Evolutionary conservation across 2,113 vertebrate genomes (phyloP).

Genomic region (Poeciliopsis retropinna): DNA sequence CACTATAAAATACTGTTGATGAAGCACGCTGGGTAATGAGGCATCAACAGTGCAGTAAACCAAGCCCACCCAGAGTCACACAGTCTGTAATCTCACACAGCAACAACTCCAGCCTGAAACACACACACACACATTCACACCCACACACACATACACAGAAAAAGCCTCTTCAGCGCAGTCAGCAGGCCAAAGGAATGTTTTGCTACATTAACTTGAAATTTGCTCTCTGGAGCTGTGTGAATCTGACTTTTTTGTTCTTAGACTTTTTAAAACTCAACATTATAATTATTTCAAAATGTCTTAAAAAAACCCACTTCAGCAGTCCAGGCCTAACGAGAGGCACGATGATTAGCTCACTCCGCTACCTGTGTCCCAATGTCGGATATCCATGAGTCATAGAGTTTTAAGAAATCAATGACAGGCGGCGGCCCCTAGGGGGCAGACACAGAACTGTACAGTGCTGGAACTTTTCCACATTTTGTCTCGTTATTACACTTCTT

Average conservation of each 20-base stretch:
- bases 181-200: constrained; percentile 10
- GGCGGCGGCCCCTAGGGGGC: no score
- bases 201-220: neutral
- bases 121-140: neutral
- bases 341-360: no score
- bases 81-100: constrained; percentile 17
- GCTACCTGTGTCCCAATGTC: no score
- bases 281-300: neutral
- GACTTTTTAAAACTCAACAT: neutral
- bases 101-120: neutral
- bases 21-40: constrained; percentile 31
- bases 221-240: neutral
- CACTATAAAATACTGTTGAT: constrained; percentile 1
- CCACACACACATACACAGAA: neutral
- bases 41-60: constrained; percentile 36
- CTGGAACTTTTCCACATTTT: no score
- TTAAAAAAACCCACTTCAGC: neutral
- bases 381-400: no score
- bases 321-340: neutral
- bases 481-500: no score
- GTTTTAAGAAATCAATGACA: no score
- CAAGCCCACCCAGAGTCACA: constrained; percentile 30
- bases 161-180: neutral
- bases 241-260: neutral
- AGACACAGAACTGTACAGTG: no score